These are phyloP conservation scores for Xiphophorus maculatus DNA, from an alignment of 2,113 vertebrate species.

Conservation along the genomic window DNA sequence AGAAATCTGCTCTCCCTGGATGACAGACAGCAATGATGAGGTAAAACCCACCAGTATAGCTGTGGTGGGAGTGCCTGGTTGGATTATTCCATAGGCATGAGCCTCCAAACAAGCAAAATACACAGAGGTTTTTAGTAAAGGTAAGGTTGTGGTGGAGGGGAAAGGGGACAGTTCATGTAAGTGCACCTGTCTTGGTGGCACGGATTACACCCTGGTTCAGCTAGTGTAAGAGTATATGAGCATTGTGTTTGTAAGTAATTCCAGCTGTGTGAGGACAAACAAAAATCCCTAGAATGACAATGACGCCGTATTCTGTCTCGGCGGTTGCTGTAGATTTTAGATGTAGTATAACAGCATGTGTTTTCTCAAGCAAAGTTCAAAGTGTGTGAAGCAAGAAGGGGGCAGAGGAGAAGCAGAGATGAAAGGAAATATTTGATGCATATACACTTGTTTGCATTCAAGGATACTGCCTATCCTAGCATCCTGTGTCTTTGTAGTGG, in stretches of 20 bases:
- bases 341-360: slow-evolving; percentile 67
- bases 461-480: slow-evolving; percentile 44
- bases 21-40: slow-evolving; percentile 87
- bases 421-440: slow-evolving; percentile 25
- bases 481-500: background rate
- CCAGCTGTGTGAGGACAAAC: slow-evolving; percentile 43
- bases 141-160: background rate
- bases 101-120: slow-evolving; percentile 26
- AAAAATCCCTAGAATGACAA: slow-evolving; percentile 86
- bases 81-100: slow-evolving; percentile 42
- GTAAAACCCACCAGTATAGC: slow-evolving; percentile 23
- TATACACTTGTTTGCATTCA: slow-evolving; percentile 61
- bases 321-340: slow-evolving; percentile 11
- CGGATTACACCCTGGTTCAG: slow-evolving; percentile 28
- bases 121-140: slow-evolving; percentile 15
- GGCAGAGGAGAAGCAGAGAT: slow-evolving; percentile 37
- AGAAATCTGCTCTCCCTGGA: slow-evolving; percentile 78
- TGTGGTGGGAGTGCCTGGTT: slow-evolving; percentile 17
- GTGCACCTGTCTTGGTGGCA: slow-evolving; percentile 7
- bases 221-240: slow-evolving; percentile 14
- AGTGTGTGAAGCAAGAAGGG: slow-evolving; percentile 47
- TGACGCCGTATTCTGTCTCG: slow-evolving; percentile 73
- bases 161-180: slow-evolving; percentile 32
- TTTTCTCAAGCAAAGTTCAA: slow-evolving; percentile 87
- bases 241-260: slow-evolving; percentile 25